phyloP scores from a whole-genome alignment of 23 tunicate species.

The Trididemnum clinides region DNA sequence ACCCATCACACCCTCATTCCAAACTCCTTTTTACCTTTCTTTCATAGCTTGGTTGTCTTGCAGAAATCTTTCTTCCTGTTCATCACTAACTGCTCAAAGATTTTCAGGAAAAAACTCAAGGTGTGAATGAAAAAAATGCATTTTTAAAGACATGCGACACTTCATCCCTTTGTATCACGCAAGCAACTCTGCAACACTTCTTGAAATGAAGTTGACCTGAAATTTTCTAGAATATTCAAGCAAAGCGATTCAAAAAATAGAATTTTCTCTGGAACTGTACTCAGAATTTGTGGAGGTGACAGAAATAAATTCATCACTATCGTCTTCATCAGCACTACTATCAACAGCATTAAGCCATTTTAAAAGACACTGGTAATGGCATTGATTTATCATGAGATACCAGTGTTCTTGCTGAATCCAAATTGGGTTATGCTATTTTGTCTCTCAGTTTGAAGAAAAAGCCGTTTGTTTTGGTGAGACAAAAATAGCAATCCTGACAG shows the following conservation, averaged over 20 bases:
- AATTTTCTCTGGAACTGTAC: background rate
- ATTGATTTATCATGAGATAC: constrained; percentile 23
- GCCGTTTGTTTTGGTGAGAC: too few species aligned
- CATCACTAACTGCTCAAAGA: constrained; percentile 18
- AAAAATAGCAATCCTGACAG: too few species aligned
- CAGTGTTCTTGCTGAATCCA: constrained; percentile 13
- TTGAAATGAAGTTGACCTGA: background rate
- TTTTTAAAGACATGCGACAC: background rate
- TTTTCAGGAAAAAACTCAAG: constrained; percentile 10
- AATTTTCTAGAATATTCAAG: background rate
- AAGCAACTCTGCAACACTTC: constrained; percentile 27
- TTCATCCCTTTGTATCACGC: constrained; percentile 10
- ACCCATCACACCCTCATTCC: constrained; percentile 24
- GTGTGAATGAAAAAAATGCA: constrained; percentile 31
- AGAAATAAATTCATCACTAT: background rate
- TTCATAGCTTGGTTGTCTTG: constrained; percentile 14
- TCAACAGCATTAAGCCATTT: background rate
- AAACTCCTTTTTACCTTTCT: constrained; percentile 21
- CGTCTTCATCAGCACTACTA: background rate
- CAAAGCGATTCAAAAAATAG: constrained; percentile 17
- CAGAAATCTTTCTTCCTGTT: background rate
- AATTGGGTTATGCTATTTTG: constrained; percentile 43
- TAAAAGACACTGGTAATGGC: constrained; percentile 26
- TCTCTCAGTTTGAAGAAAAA: constrained; percentile 13
- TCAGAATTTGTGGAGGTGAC: background rate